These are phyloP conservation scores for Platichthys stellatus DNA, from an alignment of 2,113 vertebrate genomes.

Conservation along the genomic window DNA sequence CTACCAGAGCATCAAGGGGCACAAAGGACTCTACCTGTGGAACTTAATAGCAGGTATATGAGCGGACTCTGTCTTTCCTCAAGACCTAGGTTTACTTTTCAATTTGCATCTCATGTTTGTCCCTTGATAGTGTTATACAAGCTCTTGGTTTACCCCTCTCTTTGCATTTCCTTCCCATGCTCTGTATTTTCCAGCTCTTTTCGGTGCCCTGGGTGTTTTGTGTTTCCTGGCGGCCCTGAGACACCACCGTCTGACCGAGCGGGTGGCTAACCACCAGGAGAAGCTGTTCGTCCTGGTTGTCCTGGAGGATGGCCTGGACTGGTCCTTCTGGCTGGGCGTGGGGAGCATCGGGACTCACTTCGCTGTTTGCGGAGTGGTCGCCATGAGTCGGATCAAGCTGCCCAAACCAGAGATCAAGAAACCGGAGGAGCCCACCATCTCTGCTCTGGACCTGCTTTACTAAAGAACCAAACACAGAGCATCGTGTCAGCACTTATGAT, in stretches of 20 bases:
- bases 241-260: conserved; percentile 87
- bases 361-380: conserved; percentile 87
- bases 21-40: conserved; percentile 94
- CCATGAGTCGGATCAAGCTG: conserved; percentile 88
- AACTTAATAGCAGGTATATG: conserved; percentile 83
- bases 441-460: conserved; percentile 92
- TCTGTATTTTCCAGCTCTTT: conserved; percentile 81
- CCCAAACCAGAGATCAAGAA: conserved; percentile 91
- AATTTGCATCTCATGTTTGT: background rate
- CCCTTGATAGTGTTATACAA: no score
- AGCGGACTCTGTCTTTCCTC: background rate
- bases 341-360: conserved; percentile 87
- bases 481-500: background rate
- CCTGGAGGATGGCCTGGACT: conserved; percentile 87
- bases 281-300: conserved; percentile 87
- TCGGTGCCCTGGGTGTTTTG: conserved; percentile 82
- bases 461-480: conserved; percentile 54
- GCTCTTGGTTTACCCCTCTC: background rate
- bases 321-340: conserved; percentile 94
- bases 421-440: conserved; percentile 89
- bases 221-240: conserved; percentile 90
- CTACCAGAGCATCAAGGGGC: conserved; percentile 93
- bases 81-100: background rate
- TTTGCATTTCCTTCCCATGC: background rate
- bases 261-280: conserved; percentile 92